phyloP scores from a whole-genome alignment of 2,113 vertebrate species.

The Telmatochromis sp. region DNA sequence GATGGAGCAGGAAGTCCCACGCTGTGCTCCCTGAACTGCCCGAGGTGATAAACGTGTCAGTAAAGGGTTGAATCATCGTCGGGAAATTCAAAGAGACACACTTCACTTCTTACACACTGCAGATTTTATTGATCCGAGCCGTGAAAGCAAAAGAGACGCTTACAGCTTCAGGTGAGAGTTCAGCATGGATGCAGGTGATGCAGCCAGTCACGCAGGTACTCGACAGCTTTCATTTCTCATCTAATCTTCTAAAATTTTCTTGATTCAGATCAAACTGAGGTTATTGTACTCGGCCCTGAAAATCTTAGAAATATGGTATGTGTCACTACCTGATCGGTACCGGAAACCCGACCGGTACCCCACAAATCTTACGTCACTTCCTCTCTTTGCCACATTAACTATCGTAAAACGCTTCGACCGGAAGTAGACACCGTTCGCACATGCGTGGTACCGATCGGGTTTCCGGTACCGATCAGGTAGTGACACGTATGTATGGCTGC shows the following conservation, averaged over 20 bases:
- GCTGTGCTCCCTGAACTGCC: neutral
- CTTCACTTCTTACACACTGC: neutral
- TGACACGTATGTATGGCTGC: neutral
- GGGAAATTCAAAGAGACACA: neutral
- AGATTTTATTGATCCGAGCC: neutral
- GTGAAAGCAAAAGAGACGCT: neutral
- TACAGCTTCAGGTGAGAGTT: neutral
- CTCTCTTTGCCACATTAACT: neutral
- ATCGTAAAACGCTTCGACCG: neutral
- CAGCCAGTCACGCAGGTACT: neutral
- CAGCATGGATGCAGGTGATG: neutral
- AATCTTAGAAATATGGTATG: neutral
- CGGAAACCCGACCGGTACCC: neutral
- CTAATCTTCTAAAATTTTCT: neutral
- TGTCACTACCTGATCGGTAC: neutral
- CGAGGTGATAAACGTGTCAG: neutral
- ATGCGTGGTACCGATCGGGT: neutral
- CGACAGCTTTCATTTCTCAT: neutral
- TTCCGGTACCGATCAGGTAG: accelerated
- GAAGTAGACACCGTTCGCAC: accelerated
- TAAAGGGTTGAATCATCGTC: neutral
- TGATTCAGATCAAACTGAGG: neutral
- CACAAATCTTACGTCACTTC: neutral
- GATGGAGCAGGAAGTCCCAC: neutral
- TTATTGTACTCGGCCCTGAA: neutral